Evolutionary conservation across 2,888 invertebrate genomes (phyloP), one percentile per base, ranked within the genome.

Genomic region (Notodonta ziczac): DNA sequence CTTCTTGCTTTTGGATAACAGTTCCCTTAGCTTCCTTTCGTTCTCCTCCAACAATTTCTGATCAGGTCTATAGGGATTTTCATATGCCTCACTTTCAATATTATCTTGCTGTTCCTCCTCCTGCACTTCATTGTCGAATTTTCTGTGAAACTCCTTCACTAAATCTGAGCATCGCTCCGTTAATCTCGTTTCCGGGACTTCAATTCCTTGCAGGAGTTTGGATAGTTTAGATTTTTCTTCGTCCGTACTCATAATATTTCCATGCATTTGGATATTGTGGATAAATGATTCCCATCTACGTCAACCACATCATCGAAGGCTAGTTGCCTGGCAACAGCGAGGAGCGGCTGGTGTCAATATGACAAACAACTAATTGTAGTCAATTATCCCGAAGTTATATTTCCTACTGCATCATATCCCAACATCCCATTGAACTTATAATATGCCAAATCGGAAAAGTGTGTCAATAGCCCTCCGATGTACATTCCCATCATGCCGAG

Each of bases 21-120:
- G 70, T 62, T 84, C 80, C 50, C 70, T 74, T 14, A 93, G 65
- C 73, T 91, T 91, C 9, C 70, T 82, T 59, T 89, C 87, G 64
- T 83, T 92, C 69, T 90, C 88, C 61, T 85, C 84, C 5, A 93
- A 67, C n/a, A 88, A 62, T 2, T 61, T 54, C 57, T 67, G 77
- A 56, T 92, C 89, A 0, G 85, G 86, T 58, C 79, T 77, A 62
- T 90, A 93, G 0, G 93, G 93, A 59, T 93, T 93, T n/a, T 84
- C 85, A 56, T 78, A 69, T 0, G 62, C 57, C 59, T 78, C 75
- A 2, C 73, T 67, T 40, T 70, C 63, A 4, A 50, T 48, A 16
- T 68, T 57, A 16, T 66, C 65, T 44, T 73, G 65, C 13, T 76
- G 61, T 48, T 79, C 81, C 54, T 87, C 87, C 16, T 74, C 77